Conservation (phyloP, 2,113 vertebrate genomes). For the Ploceus nigricollis region DNA sequence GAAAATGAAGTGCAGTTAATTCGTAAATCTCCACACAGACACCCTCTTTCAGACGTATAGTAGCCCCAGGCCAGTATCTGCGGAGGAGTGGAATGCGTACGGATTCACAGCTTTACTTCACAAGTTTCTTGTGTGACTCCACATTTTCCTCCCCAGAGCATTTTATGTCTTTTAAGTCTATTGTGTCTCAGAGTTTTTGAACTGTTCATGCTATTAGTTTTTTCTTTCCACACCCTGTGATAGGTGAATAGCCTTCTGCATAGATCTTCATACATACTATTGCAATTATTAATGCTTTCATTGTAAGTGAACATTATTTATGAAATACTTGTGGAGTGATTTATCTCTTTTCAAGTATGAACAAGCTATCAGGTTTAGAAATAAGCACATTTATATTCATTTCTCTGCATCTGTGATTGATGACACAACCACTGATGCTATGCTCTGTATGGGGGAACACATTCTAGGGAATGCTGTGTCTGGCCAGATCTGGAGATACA, state of each 20-base stretch:
- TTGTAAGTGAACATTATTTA: background rate
- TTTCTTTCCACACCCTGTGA: background rate
- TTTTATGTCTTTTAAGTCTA: background rate
- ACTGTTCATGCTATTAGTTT: background rate
- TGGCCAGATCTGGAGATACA: conserved; percentile 17
- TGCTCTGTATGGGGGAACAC: conserved; percentile 1
- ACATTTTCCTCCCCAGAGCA: background rate
- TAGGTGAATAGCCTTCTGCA: background rate
- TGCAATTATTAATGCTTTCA: conserved; percentile 9
- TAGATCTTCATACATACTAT: background rate
- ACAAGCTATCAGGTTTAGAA: conserved; percentile 19
- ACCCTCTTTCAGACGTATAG: background rate
- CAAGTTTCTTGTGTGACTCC: background rate
- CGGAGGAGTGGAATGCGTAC: background rate
- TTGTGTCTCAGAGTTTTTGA: background rate
- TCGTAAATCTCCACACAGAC: background rate
- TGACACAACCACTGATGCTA: background rate
- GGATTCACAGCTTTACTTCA: conserved; percentile 13
- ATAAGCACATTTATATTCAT: background rate
- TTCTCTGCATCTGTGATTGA: conserved; percentile 15
- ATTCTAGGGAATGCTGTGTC: conserved; percentile 26
- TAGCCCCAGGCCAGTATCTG: background rate
- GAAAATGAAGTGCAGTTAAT: conserved; percentile 1
- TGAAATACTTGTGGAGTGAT: background rate
- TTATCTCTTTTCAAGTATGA: conserved; percentile 40